phyloP scores from a whole-genome alignment of 1,140 invertebrate genomes.

The Argopecten irradians region DNA sequence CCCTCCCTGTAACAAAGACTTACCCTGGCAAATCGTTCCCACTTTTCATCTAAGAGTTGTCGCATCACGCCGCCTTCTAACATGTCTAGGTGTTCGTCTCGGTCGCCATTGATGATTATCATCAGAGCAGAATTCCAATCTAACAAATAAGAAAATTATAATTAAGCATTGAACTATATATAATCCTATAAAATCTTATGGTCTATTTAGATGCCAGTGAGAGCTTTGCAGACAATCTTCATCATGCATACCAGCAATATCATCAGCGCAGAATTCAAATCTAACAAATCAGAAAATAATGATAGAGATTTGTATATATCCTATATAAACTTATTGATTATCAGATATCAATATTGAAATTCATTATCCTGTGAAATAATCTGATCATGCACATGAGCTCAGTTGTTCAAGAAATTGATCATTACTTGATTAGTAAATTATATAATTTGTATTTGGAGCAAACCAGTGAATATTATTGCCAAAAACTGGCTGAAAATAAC shows the following conservation, averaged over 20 bases:
- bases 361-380: no score
- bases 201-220: no score
- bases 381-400: no score
- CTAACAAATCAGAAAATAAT: background rate
- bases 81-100: slow-evolving; percentile 99
- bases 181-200: background rate
- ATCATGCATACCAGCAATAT: no score
- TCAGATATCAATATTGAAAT: no score
- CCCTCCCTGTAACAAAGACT: slow-evolving; percentile 49
- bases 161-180: background rate
- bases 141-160: slow-evolving; percentile 76
- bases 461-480: no score
- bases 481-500: no score
- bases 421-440: no score
- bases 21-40: slow-evolving; percentile 98
- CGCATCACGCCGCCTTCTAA: slow-evolving; percentile 98
- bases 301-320: no score
- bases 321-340: no score
- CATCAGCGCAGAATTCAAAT: background rate
- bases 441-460: no score
- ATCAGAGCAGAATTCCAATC: slow-evolving; percentile 99
- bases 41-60: slow-evolving; percentile 97
- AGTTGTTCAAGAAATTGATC: no score
- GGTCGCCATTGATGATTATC: slow-evolving; percentile 96
- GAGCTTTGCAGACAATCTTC: background rate